Conservation (phyloP, 2,113 vertebrate genomes). For the Oreochromis tanganicae region DNA sequence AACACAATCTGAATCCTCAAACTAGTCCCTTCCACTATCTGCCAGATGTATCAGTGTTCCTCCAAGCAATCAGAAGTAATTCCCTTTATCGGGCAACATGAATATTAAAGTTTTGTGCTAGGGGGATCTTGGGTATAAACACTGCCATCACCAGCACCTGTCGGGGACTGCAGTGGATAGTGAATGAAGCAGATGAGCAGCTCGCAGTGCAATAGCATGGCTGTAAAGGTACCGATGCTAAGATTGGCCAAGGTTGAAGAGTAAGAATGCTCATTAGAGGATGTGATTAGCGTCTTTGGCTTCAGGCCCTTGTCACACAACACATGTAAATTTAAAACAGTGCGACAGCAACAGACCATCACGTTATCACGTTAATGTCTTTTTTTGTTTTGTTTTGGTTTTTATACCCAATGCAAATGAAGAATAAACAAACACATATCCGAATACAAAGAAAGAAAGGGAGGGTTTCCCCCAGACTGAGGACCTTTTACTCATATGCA, state of each 20-base stretch:
- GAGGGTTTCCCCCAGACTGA: slow-evolving; percentile 30
- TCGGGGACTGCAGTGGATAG: slow-evolving; percentile 30
- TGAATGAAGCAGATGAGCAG: slow-evolving; percentile 25
- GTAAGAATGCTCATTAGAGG: slow-evolving; percentile 33
- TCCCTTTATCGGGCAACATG: slow-evolving; percentile 66
- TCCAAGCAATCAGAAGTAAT: slow-evolving; percentile 69
- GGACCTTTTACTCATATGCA: slow-evolving; percentile 56
- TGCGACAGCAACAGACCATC: slow-evolving; percentile 32
- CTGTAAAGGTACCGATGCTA: slow-evolving; percentile 33
- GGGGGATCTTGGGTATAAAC: slow-evolving; percentile 50
- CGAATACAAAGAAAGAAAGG: neutral
- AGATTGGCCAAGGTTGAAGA: slow-evolving; percentile 3
- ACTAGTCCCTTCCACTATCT: slow-evolving; percentile 49
- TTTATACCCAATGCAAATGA: slow-evolving; percentile 63
- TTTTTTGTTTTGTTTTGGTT: neutral
- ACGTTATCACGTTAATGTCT: slow-evolving; percentile 39
- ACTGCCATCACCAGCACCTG: slow-evolving; percentile 49
- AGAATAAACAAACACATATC: slow-evolving; percentile 59
- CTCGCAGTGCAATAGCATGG: neutral
- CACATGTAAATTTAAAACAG: slow-evolving; percentile 51
- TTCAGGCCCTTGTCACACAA: slow-evolving; percentile 39
- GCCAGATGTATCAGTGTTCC: slow-evolving; percentile 67
- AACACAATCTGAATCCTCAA: slow-evolving; percentile 55
- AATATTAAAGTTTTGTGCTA: slow-evolving; percentile 66
- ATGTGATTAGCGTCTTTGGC: slow-evolving; percentile 45